Percentiles rank a stretch among this genome's conserved stretches.
phyloP scores from a whole-genome alignment of 2,113 vertebrate genomes.

The Pimephales promelas region DNA sequence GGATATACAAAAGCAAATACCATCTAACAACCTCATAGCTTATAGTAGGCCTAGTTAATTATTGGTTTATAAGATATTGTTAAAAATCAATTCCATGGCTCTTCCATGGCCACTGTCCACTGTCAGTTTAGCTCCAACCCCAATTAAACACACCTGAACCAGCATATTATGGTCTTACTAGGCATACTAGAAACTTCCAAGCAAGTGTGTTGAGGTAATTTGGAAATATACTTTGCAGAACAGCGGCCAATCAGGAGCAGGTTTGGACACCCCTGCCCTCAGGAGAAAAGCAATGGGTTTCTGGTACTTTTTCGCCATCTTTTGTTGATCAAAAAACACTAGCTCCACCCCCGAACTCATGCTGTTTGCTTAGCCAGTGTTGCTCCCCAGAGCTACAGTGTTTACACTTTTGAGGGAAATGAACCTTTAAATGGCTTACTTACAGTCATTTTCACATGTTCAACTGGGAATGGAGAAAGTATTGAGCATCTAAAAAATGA shows the following conservation, averaged over 20 bases:
- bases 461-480: background rate
- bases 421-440: background rate
- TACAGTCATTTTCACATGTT: background rate
- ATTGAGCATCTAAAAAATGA: constrained; percentile 5
- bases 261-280: too few relatives aligned
- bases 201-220: too few relatives aligned
- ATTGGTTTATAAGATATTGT: background rate
- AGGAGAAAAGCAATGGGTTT: background rate
- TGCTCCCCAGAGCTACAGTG: background rate
- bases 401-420: background rate
- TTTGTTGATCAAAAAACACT: background rate
- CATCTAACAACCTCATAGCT: background rate
- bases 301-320: background rate
- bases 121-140: too few relatives aligned
- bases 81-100: background rate
- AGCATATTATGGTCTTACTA: too few relatives aligned
- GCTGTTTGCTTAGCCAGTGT: background rate
- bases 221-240: too few relatives aligned
- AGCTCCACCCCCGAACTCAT: background rate
- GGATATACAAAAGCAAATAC: background rate
- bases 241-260: too few relatives aligned
- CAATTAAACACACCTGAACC: too few relatives aligned
- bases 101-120: too few relatives aligned
- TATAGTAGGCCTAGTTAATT: background rate
- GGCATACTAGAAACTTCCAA: too few relatives aligned